These are phyloP conservation scores for Planococcus citri DNA, from an alignment of 1,140 invertebrate genomes.

Conservation along the genomic window DNA sequence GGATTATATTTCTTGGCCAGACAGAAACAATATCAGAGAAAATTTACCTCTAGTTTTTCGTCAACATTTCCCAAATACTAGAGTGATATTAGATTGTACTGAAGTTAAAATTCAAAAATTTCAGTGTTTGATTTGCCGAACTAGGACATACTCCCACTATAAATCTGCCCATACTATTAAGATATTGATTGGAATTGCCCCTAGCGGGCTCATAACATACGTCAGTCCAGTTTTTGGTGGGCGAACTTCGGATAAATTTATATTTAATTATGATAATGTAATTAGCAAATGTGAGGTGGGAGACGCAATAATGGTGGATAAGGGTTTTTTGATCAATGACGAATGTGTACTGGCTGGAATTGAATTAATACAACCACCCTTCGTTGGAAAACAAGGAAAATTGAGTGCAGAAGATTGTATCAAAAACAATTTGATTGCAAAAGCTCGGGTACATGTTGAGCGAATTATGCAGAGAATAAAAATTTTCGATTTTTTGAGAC, in stretches of 20 bases:
- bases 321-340: conserved; percentile 29
- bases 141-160: conserved; percentile 28
- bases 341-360: conserved; percentile 24
- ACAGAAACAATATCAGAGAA: conserved; percentile 17
- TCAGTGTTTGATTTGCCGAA: conserved; percentile 19
- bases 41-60: conserved; percentile 23
- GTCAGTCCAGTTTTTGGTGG: conserved; percentile 30
- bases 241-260: conserved; percentile 29
- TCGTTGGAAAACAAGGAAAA: conserved; percentile 24
- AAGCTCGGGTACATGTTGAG: conserved; percentile 3
- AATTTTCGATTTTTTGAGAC: conserved; percentile 14
- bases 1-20: conserved; percentile 20
- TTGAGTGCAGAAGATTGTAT: neutral
- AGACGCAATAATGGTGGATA: conserved; percentile 31
- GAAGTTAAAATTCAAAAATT: conserved; percentile 24
- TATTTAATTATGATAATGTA: conserved; percentile 28
- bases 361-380: conserved; percentile 26
- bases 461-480: conserved; percentile 10
- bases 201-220: conserved; percentile 29
- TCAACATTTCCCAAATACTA: conserved; percentile 17
- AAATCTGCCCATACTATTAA: conserved; percentile 30
- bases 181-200: conserved; percentile 30
- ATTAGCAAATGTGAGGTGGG: conserved; percentile 26
- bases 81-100: conserved; percentile 15
- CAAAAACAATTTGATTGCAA: conserved; percentile 12